Percentiles rank a stretch among this genome's conserved stretches.
Conservation (phyloP, 1,140 invertebrate species). For the Radopholus similis region DNA sequence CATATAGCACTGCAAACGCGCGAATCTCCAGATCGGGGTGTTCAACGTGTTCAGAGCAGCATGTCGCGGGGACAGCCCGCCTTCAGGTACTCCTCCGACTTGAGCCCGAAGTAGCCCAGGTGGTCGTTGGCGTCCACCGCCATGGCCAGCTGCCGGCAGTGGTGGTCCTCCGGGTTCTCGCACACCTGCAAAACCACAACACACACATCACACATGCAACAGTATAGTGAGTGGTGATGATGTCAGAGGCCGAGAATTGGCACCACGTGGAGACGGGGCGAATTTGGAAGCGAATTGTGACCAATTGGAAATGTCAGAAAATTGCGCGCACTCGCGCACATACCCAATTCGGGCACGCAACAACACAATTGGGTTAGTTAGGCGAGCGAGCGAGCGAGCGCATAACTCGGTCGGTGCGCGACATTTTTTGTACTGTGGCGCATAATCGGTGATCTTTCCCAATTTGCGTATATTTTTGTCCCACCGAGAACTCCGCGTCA, state of each 20-base stretch:
- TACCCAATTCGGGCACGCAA: no score
- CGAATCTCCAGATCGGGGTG: background rate
- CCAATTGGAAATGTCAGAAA: background rate
- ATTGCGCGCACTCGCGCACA: no score
- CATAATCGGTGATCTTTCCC: background rate
- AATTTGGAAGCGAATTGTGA: background rate
- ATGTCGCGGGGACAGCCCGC: conserved; percentile 42
- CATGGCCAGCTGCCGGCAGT: conserved; percentile 52
- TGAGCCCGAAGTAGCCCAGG: conserved; percentile 47
- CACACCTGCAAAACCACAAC: conserved; percentile 41
- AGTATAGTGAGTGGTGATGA: no score
- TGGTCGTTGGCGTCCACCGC: conserved; percentile 56
- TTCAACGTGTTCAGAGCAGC: conserved; percentile 30
- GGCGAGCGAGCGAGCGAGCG: background rate
- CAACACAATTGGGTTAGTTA: no score
- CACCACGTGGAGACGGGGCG: no score
- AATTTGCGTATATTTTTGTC: background rate
- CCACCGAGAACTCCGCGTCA: conserved; percentile 40
- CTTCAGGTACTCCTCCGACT: conserved; percentile 52
- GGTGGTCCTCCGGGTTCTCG: conserved; percentile 55
- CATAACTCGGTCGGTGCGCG: background rate
- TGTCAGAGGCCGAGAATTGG: no score
- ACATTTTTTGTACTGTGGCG: background rate
- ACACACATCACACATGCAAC: no score
- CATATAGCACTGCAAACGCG: background rate